Evolutionary conservation across 2,113 vertebrate species (phyloP), one percentile per base, ranked within the genome.

Genomic region (Dipodomys merriami): DNA sequence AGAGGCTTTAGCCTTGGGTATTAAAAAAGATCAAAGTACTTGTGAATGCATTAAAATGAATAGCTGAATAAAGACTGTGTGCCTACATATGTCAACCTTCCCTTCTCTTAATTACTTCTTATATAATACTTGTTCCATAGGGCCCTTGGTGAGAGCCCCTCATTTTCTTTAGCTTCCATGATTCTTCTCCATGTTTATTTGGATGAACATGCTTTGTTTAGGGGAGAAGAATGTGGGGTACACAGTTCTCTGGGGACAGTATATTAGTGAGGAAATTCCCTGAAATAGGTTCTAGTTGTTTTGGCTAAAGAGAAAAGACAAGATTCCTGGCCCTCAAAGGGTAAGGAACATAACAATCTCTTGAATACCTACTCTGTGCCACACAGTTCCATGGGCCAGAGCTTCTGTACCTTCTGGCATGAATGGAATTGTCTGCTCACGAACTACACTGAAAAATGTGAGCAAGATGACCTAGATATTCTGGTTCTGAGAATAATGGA

Each of bases 151-250:
- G 27, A 83, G 39, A 89, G 11, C 1, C 6, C 60, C 27, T 91
- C 68, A 76, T 29, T 6, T 86, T 91, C 57, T 87, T 73, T 25
- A 88, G 30, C 15, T 81, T 79, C 46, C 22, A 78, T 84, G 25
- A 20, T 23, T 91, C n/a, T 27, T 69, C 62, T 82, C 35, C 16
- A 49, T 64, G 10, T 93, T 95, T 88, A 92, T 79, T 91, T 76
- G 69, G 15, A 90, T 67, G 76, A 85, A 79, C 33, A 25, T n/a
- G 10, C 25, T 81, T 77, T n/a, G 25, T 60, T 46, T 53, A 10
- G 53, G 18, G 19, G 72, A 92, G 29, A 67, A 44, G 25, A 16
- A n/a, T 35, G 10, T 80, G 30, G 53, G 72, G 13, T 20, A 23
- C 39, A 27, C 25, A 65, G 60, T 82, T 78, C 76, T 78, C 3